Percentiles rank a stretch among this genome's conserved stretches.
Conservation (phyloP, 2,113 vertebrate species). For the Martes martes region DNA sequence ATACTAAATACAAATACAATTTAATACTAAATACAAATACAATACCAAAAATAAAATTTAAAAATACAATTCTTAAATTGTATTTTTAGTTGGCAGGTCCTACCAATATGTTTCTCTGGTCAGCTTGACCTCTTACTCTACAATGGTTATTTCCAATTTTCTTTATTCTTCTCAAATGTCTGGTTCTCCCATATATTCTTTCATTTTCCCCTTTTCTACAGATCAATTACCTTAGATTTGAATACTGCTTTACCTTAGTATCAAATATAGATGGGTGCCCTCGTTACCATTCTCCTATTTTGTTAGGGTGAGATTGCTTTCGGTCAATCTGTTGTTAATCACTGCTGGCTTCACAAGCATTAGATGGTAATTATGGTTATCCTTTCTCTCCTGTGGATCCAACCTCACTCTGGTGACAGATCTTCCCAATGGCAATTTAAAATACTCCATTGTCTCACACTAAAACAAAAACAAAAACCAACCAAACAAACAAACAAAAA, state of each 20-base stretch:
- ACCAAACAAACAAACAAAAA: background rate
- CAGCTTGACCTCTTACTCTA: background rate
- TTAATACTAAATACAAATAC: too few relatives aligned
- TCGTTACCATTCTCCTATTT: background rate
- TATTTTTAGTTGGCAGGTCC: background rate
- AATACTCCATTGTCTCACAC: background rate
- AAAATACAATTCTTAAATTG: background rate
- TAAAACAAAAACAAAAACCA: background rate
- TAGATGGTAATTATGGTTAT: background rate
- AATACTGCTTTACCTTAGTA: background rate
- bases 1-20: too few relatives aligned
- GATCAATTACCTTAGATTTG: background rate
- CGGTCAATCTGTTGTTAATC: background rate
- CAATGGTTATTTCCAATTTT: background rate
- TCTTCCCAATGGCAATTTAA: background rate
- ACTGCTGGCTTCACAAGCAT: background rate
- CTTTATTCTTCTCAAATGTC: background rate
- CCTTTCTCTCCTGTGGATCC: background rate
- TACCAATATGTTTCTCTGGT: background rate
- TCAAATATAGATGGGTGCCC: background rate
- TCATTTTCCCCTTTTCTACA: background rate
- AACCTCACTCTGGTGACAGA: background rate
- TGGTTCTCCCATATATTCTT: background rate
- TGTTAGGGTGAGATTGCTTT: background rate
- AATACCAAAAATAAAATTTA: too few relatives aligned